Evolutionary conservation across 2,113 vertebrate genomes (phyloP), one percentile per base, ranked within the genome.

Genomic region (Hippotragus niger): DNA sequence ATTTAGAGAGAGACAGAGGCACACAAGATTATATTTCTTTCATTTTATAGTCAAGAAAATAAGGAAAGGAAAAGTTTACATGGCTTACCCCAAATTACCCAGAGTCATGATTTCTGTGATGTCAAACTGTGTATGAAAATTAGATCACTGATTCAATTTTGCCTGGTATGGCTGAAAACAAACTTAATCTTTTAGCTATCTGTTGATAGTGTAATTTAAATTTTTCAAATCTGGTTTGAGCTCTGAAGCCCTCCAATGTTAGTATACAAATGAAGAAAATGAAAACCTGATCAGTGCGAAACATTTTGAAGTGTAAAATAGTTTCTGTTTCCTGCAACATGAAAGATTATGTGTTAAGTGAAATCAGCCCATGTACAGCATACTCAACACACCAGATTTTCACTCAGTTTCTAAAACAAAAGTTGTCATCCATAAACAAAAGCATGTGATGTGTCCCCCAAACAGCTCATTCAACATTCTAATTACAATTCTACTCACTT

Each of bases 381-480:
- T 57, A 58, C 17, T 94, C 81, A 92, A 40, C 92, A 96, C 47
- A 97, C 62, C 60, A 95, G 82, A 95, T 86, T 97, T 90, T 92
- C 97, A 86, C 80, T 97, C 53, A 78, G 82, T 95, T 96, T 93
- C 95, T 96, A 76, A 96, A 96, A 91, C 92, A 97, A 95, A 96
- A 97, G 93, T 97, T 98, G 97, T 97, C 92, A 95, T 87, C 81
- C 67, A 52, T 93, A 97, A 97, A 97, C 97, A 98, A 97, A 98
- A 97, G 96, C 86, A 83, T 91, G 96, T 83, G 95, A 96, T 92
- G 88, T 84, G 88, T 95, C 81, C 74, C 78, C 71, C 50, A 92
- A 97, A 96, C 91, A 98, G 95, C 55, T 96, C 94, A 94, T 97
- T 97, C 96, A 97, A n/a, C 0, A 33, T 89, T 67, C 94, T 97